A percentile compares a stretch with the other conserved stretches of the same genome.
Evolutionary conservation across 2,888 invertebrate genomes (phyloP).

Genomic region (Epiblema foenella): DNA sequence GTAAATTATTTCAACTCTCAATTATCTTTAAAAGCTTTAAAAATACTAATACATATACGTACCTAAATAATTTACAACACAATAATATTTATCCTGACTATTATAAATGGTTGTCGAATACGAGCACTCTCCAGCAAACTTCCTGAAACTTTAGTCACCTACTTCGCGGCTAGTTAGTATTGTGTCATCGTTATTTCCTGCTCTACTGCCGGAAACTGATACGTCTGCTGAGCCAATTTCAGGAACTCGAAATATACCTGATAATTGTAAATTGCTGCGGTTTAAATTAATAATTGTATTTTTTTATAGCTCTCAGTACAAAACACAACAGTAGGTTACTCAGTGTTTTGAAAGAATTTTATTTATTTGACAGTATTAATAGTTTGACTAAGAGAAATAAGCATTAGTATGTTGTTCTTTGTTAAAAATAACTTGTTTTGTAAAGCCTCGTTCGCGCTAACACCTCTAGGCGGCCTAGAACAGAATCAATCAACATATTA

Average conservation of each 20-base stretch:
- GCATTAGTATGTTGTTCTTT: neutral
- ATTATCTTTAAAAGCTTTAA: neutral
- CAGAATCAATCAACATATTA: slow-evolving; percentile 59
- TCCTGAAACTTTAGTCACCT: slow-evolving; percentile 15
- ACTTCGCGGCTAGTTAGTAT: slow-evolving; percentile 16
- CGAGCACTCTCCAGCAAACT: neutral
- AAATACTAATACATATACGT: neutral
- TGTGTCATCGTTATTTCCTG: slow-evolving; percentile 47
- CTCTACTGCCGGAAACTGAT: slow-evolving; percentile 34
- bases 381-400: neutral
- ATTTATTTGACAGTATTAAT: neutral
- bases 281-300: neutral
- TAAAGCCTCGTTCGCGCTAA: slow-evolving; percentile 19
- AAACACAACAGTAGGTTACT: too few species aligned
- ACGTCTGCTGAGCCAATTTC: slow-evolving; percentile 11
- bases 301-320: neutral
- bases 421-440: neutral
- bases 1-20: too few species aligned
- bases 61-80: neutral
- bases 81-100: neutral
- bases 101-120: neutral
- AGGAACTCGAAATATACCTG: neutral
- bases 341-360: neutral
- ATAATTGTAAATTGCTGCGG: neutral
- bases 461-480: slow-evolving; percentile 51